Conservation (phyloP, 1,140 invertebrate genomes). For the Trichonephila inaurata region DNA sequence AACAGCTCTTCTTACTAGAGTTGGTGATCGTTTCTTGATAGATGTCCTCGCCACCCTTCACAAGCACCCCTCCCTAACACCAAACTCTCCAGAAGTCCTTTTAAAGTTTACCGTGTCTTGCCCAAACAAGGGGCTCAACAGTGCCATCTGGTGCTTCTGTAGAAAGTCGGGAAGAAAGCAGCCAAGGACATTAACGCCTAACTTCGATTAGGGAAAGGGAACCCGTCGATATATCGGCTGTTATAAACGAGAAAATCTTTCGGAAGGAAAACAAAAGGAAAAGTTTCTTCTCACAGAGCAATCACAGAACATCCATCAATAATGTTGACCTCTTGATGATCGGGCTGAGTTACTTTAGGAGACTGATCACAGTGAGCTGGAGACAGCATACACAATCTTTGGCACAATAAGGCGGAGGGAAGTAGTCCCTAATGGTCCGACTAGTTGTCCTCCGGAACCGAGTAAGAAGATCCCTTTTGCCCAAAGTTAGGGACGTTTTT, state of each 20-base stretch:
- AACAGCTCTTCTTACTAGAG: not conserved
- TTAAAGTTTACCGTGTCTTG: conserved; percentile 15
- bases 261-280: conserved; percentile 23
- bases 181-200: conserved; percentile 49
- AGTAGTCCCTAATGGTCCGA: conserved; percentile 46
- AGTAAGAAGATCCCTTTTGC: conserved; percentile 15
- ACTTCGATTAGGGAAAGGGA: conserved; percentile 44
- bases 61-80: not conserved
- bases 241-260: conserved; percentile 54
- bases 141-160: conserved; percentile 37
- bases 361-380: conserved; percentile 18
- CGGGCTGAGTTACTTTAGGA: conserved; percentile 17
- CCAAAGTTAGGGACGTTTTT: not conserved
- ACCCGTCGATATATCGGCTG: conserved; percentile 55
- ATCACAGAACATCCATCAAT: conserved; percentile 57
- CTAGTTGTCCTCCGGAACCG: conserved; percentile 10
- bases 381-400: conserved; percentile 37
- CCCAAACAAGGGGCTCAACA: conserved; percentile 13
- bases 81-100: conserved; percentile 24
- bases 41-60: not conserved
- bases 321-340: conserved; percentile 56
- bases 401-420: not conserved
- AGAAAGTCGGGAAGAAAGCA: not conserved
- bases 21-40: conserved; percentile 42
- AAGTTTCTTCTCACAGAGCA: conserved; percentile 17